These are phyloP conservation scores for Bothrops jararaca DNA, from an alignment of 2,113 vertebrate genomes.

Conservation along the genomic window DNA sequence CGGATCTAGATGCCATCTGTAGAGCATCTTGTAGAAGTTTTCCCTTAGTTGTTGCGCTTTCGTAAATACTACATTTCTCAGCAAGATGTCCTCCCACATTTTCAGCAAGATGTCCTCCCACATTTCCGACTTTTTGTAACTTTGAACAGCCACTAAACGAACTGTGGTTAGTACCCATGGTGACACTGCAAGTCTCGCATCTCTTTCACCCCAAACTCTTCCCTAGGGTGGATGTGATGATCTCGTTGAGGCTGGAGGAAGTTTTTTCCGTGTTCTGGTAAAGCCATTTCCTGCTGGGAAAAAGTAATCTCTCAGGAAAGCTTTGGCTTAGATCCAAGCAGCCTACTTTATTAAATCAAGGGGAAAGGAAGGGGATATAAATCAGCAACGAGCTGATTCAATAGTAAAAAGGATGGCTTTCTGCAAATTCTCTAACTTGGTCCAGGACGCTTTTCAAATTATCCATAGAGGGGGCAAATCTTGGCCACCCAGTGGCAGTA, in stretches of 20 bases:
- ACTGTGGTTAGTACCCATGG: too few relatives aligned
- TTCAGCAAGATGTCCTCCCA: too few relatives aligned
- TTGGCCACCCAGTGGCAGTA: neutral
- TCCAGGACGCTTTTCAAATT: neutral
- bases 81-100: too few relatives aligned
- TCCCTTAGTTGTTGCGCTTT: too few relatives aligned
- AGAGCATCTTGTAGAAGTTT: too few relatives aligned
- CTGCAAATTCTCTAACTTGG: neutral
- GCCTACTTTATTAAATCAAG: constrained; percentile 51
- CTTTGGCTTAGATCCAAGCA: neutral
- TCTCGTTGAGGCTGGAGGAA: constrained; percentile 25
- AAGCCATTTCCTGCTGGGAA: neutral
- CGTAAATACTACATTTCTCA: too few relatives aligned
- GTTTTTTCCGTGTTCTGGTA: neutral
- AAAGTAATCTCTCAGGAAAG: constrained; percentile 54
- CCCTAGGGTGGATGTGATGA: rapidly evolving
- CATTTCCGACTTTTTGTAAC: too few relatives aligned
- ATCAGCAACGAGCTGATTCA: neutral
- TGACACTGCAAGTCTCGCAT: too few relatives aligned
- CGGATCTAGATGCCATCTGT: too few relatives aligned
- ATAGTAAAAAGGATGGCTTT: neutral
- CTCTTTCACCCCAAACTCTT: too few relatives aligned
- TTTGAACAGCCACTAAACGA: too few relatives aligned
- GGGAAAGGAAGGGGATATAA: neutral
- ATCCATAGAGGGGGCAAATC: neutral